Evolutionary conservation across 2,888 invertebrate genomes (phyloP), one percentile per base, ranked within the genome.

Genomic region (Eupithecia exiguata): DNA sequence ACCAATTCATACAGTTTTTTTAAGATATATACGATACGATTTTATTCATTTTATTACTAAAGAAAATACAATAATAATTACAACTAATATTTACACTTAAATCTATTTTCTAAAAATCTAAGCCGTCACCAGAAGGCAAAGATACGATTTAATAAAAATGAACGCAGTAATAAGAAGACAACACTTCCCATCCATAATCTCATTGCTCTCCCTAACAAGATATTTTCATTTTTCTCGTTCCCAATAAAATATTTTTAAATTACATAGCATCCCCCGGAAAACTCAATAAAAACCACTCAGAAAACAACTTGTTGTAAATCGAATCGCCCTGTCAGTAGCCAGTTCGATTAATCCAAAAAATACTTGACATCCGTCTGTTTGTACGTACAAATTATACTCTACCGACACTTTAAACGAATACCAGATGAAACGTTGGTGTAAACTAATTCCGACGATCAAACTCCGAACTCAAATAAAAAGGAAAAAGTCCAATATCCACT

Each of bases 401-500:
- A 81, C 86, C 86, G 83, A 81, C 85, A 85, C 89, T 90, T 93
- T 90, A 92, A 90, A 90, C 91, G 92, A 92, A 92, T 94, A 92
- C 90, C 91, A 89, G 91, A 94, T 94, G 91, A 93, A 94, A 93
- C 91, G 91, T 87, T 84, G 88, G 85, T 86, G 92, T 90, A 93
- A 93, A 94, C 94, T 92, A 93, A 94, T 94, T 93, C 87, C 91
- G 85, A 78, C 82, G 89, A 90, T 92, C 89, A 92, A 94, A 94
- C 92, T 92, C 87, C 84, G 87, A 91, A 89, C 89, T 89, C 88
- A 82, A 81, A 88, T 87, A 87, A 92, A 91, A 88, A 85, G 84
- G 81, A 84, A 89, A 89, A 91, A 87, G 77, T 83, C 74, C 87
- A 86, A 89, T 87, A 89, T 89, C 89, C 86, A 87, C 87, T 88